Evolutionary conservation across 2,113 vertebrate genomes (phyloP), one percentile per base, ranked within the genome.

Genomic region (Centropus bengalensis): DNA sequence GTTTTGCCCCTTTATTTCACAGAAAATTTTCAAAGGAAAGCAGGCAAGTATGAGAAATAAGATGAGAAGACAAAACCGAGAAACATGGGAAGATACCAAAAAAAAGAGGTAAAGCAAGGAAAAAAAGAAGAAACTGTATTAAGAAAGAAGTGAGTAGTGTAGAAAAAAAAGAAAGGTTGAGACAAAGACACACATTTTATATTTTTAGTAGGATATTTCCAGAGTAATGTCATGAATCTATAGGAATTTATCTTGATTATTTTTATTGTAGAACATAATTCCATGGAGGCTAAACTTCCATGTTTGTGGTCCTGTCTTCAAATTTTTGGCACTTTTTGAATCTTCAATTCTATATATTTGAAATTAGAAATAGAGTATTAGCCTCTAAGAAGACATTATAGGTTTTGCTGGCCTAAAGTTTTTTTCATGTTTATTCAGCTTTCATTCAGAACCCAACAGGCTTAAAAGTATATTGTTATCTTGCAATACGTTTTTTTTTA

Each of bases 401-500:
- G 42, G 8, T 70, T 94, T 78, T 90, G 33, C 69, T 93, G 64
- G 75, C 42, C 7, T 81, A 8, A 73, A 85, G 4, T 27, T 89
- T 62, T 89, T 94, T 78, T 59, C 7, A 14, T 87, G 74, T 82
- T 88, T 89, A 88, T 83, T 22, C 62, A 88, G n/a, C 63, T 91
- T 93, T 75, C 30, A 67, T 86, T 91, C 74, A 89, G 88, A 94
- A 86, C 12, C 18, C 10, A 21, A 40, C 2, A 1, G 44, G 30
- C 32, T 90, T 59, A 82, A 89, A 95, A 82, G 69, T 69, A 42
- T 58, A 93, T 80, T 9, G 38, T 86, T 78, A 86, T 76, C 76
- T 90, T 93, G 51, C 52, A 94, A 75, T 44, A 59, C 6, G 71
- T 78, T 81, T 94, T 81, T 60, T 88, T 90, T 95, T 78, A 93